Conservation (phyloP, 2,888 invertebrate species). For the Torymus auratus region DNA sequence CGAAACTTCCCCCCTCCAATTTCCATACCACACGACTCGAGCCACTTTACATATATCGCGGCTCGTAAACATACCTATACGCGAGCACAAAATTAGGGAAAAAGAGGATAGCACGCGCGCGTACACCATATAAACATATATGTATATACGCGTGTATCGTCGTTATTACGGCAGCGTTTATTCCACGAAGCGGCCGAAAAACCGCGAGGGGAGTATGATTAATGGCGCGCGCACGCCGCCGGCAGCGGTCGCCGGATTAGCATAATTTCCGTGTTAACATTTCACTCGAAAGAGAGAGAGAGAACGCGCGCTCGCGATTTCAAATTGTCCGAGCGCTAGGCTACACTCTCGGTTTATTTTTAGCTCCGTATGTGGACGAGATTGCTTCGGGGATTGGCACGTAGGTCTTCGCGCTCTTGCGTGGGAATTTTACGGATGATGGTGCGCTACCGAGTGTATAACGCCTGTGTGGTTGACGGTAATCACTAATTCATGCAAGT, state of each 20-base stretch:
- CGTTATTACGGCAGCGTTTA: constrained; percentile 16
- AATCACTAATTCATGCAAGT: no score
- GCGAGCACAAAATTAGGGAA: constrained; percentile 17
- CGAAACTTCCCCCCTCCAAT: neutral
- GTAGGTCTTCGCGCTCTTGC: neutral
- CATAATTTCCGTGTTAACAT: constrained; percentile 74
- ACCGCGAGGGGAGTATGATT: constrained; percentile 65
- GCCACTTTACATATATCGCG: constrained; percentile 22
- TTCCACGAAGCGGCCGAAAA: constrained; percentile 58
- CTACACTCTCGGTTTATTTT: no score
- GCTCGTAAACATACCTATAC: constrained; percentile 13
- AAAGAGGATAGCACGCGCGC: neutral
- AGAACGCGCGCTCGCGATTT: neutral
- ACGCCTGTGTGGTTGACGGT: no score
- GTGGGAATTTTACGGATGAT: constrained; percentile 1
- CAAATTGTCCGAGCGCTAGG: no score
- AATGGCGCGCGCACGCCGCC: constrained; percentile 62
- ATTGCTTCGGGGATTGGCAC: no score
- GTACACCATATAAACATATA: neutral
- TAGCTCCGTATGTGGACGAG: no score
- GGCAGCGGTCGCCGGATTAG: constrained; percentile 62
- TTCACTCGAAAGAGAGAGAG: constrained; percentile 63
- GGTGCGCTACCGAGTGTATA: no score
- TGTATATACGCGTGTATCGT: constrained; percentile 12
- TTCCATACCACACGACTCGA: constrained; percentile 32